A percentile compares a stretch with the other conserved stretches of the same genome.
Evolutionary conservation across 2,113 vertebrate genomes (phyloP).

Genomic region (Craseonycteris thonglongyai): DNA sequence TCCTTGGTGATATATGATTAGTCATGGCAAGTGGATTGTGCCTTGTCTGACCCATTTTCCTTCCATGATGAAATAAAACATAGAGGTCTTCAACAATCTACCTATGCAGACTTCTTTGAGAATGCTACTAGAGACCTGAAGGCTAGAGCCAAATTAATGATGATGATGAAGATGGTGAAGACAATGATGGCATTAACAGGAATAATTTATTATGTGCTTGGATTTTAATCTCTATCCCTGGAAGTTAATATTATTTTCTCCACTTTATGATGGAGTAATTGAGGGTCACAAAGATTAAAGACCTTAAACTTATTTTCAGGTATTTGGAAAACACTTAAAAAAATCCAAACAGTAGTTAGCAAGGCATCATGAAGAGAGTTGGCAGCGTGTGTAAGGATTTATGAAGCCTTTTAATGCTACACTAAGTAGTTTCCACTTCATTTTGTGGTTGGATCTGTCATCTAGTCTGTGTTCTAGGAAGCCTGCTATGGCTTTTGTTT

Average conservation of each 20-base stretch:
- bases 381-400: background rate
- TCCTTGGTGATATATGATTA: background rate
- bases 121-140: background rate
- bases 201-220: background rate
- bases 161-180: background rate
- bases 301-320: background rate
- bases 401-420: background rate
- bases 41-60: background rate
- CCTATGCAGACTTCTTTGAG: background rate
- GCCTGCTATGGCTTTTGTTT: background rate
- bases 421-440: background rate
- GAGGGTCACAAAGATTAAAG: background rate
- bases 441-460: background rate
- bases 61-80: slow-evolving; percentile 3
- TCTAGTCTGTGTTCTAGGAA: background rate
- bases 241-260: background rate
- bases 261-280: background rate
- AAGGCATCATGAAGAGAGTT: background rate
- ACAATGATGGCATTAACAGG: background rate
- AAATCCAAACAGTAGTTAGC: background rate
- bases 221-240: background rate
- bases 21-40: background rate
- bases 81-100: background rate
- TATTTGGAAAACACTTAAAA: slow-evolving; percentile 11
- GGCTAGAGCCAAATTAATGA: background rate